These are phyloP conservation scores for Piliocolobus tephrosceles DNA, from an alignment of 2,113 vertebrate genomes.

Conservation along the genomic window DNA sequence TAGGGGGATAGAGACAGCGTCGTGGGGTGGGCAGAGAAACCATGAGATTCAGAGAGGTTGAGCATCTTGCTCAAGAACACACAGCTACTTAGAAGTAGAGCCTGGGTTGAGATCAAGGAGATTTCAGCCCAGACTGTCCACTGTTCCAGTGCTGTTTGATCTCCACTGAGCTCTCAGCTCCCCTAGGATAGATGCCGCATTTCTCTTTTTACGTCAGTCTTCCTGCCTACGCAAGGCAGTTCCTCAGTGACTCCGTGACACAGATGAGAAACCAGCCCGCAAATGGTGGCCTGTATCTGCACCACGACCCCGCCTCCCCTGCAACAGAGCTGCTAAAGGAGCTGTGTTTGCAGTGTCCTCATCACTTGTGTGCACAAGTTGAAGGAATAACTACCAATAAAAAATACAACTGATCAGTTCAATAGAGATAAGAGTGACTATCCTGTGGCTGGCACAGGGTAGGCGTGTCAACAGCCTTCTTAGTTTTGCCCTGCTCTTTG, in stretches of 20 bases:
- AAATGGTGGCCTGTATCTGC: neutral
- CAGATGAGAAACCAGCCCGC: neutral
- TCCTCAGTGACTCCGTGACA: neutral
- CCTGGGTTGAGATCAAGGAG: neutral
- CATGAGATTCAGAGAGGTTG: neutral
- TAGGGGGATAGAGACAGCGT: neutral
- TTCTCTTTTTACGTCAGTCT: neutral
- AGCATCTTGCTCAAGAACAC: neutral
- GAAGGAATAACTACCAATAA: neutral
- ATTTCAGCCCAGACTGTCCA: neutral
- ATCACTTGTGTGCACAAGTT: neutral
- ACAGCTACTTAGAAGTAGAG: neutral
- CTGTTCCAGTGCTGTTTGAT: neutral
- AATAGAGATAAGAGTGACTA: neutral
- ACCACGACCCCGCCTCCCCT: neutral
- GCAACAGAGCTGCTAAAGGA: neutral
- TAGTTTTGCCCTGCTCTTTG: neutral
- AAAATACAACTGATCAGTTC: too few species aligned
- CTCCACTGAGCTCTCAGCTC: neutral
- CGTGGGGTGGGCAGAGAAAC: neutral
- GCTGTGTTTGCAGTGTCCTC: neutral
- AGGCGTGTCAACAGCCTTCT: rapidly evolving
- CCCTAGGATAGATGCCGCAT: neutral
- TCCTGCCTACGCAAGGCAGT: neutral
- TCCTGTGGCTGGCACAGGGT: too few species aligned